Conservation (phyloP, 2,797 vertebrate species). For the Gastrophryne carolinensis region DNA sequence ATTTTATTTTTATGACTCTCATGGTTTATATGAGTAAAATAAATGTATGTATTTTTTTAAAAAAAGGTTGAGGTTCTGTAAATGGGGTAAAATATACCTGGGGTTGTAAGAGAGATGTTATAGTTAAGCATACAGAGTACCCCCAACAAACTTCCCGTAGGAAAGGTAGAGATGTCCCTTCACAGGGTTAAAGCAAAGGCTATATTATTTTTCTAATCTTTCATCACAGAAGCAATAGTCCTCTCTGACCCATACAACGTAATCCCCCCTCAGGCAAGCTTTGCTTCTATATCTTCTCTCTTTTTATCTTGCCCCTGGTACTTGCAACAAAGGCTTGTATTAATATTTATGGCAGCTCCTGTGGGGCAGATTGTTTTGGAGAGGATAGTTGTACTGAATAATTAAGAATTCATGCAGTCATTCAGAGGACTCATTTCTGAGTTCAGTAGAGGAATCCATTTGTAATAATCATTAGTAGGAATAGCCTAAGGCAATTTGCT, state of each 20-base stretch:
- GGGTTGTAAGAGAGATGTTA: no score
- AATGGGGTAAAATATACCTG: no score
- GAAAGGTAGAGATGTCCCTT: no score
- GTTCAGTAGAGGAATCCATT: constrained; percentile 62
- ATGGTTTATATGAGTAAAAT: no score
- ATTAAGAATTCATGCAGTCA: constrained; percentile 70
- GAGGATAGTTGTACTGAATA: constrained; percentile 62
- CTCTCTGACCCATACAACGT: constrained; percentile 27
- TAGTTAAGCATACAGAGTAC: no score
- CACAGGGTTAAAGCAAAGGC: no score
- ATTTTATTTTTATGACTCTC: no score
- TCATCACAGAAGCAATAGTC: constrained; percentile 38
- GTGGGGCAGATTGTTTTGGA: constrained; percentile 72
- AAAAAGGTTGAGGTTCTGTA: no score
- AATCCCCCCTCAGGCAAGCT: constrained; percentile 62
- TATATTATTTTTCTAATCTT: constrained; percentile 32
- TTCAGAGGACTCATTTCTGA: constrained; percentile 63
- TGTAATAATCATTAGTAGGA: constrained; percentile 40
- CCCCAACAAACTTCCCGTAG: no score
- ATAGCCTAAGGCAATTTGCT: constrained; percentile 56
- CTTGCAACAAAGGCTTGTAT: constrained; percentile 70
- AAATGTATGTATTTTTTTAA: no score
- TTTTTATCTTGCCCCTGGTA: constrained; percentile 74
- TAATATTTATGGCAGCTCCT: constrained; percentile 81
- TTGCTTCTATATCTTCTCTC: constrained; percentile 65